Evolutionary conservation across 2,797 vertebrate species (phyloP).

Genomic region (Centroberyx gerrardi): DNA sequence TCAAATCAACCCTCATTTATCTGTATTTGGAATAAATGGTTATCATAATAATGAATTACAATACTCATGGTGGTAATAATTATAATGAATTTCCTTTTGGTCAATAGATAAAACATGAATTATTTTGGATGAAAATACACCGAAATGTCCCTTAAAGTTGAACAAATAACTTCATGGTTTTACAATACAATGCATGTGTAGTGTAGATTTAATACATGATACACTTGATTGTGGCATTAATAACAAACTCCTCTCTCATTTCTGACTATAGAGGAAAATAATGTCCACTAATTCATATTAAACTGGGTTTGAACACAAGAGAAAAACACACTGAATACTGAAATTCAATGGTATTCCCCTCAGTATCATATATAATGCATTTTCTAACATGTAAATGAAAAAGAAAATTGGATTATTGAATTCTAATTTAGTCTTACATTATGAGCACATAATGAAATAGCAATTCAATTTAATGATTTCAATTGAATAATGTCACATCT

Average conservation of each 20-base stretch:
- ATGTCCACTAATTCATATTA: no score
- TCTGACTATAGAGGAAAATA: no score
- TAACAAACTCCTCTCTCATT: neutral
- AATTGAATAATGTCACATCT: no score
- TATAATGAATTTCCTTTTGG: slow-evolving; percentile 29
- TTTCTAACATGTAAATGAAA: no score
- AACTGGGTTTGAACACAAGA: no score
- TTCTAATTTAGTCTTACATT: no score
- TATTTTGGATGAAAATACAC: slow-evolving; percentile 25
- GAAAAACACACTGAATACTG: no score
- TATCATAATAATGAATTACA: neutral
- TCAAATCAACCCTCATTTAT: slow-evolving; percentile 32
- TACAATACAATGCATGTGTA: neutral
- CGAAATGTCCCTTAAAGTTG: slow-evolving; percentile 19
- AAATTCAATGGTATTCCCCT: no score
- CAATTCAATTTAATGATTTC: no score
- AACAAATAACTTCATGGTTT: neutral
- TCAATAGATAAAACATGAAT: slow-evolving; percentile 20
- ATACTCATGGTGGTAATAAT: neutral
- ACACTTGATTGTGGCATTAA: slow-evolving; percentile 31
- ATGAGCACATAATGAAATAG: no score
- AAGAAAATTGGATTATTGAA: no score
- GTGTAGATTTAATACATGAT: neutral
- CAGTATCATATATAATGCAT: neutral
- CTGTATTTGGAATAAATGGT: slow-evolving; percentile 1